phyloP scores from a whole-genome alignment of 2,797 vertebrate species.

The Toxotes lorentzi region DNA sequence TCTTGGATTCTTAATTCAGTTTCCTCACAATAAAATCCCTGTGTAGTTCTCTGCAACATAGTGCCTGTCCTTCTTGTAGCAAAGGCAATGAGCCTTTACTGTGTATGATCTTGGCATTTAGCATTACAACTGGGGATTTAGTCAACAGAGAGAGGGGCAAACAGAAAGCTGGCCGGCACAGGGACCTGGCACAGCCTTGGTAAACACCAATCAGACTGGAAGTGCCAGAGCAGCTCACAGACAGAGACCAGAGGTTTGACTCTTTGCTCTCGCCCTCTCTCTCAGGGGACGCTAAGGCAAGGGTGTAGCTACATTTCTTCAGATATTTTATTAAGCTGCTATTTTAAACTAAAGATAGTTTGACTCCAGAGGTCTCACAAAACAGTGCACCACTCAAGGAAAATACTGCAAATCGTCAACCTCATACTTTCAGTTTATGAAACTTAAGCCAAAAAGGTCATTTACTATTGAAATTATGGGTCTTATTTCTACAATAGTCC shows the following conservation, averaged over 20 bases:
- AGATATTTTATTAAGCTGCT: neutral
- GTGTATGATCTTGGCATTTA: conserved; percentile 33
- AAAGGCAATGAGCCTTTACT: conserved; percentile 30
- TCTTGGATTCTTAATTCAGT: neutral
- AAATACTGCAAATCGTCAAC: neutral
- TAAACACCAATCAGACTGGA: conserved; percentile 70
- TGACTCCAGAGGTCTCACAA: neutral
- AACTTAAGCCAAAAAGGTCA: conserved; percentile 23
- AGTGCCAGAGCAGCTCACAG: conserved; percentile 62
- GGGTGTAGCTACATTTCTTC: conserved; percentile 11
- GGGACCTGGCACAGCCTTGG: conserved; percentile 67
- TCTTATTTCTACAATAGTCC: neutral
- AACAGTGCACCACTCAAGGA: neutral
- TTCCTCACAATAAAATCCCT: neutral
- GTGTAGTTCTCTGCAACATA: neutral
- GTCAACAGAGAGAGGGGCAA: conserved; percentile 52
- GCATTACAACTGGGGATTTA: conserved; percentile 32
- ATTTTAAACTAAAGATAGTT: conserved; percentile 1
- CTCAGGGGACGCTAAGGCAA: neutral
- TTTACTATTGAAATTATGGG: neutral
- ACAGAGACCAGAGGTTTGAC: conserved; percentile 53
- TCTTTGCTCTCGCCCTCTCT: conserved; percentile 13
- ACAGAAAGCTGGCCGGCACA: conserved; percentile 60
- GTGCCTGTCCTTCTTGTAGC: conserved; percentile 1
- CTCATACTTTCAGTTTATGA: conserved; percentile 1